Percentiles rank a stretch among this genome's conserved stretches.
Conservation (phyloP, 2,113 vertebrate species). For the Calonectris borealis region DNA sequence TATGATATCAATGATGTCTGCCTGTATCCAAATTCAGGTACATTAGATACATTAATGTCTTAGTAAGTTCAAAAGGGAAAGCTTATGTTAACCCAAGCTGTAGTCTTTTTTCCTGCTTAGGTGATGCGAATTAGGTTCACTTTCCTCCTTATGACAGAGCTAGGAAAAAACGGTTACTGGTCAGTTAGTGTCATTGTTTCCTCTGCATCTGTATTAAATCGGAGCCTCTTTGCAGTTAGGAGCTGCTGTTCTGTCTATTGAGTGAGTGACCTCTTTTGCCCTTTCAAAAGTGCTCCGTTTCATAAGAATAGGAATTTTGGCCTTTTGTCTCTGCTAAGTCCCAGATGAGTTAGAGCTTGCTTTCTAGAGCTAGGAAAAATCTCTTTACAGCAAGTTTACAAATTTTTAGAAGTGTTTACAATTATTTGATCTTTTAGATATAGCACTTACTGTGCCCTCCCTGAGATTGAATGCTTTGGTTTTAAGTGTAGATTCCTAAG, state of each 20-base stretch:
- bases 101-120: background rate
- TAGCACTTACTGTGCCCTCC: background rate
- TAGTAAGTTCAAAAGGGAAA: background rate
- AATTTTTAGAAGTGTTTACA: background rate
- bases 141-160: background rate
- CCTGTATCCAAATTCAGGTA: slow-evolving; percentile 92
- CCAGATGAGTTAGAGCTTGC: background rate
- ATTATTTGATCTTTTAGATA: background rate
- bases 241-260: background rate
- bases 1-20: slow-evolving; percentile 92
- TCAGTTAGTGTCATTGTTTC: background rate
- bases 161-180: background rate
- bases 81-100: background rate
- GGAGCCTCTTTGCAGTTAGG: background rate
- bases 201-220: background rate
- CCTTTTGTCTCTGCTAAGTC: background rate
- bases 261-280: background rate
- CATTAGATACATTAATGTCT: background rate
- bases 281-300: background rate
- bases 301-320: background rate
- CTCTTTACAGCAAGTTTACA: background rate
- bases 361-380: background rate
- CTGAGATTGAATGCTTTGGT: background rate
- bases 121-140: background rate
- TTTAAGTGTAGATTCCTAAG: background rate